Conservation (phyloP, 2,113 vertebrate species). For the Cheirogaleus medius region DNA sequence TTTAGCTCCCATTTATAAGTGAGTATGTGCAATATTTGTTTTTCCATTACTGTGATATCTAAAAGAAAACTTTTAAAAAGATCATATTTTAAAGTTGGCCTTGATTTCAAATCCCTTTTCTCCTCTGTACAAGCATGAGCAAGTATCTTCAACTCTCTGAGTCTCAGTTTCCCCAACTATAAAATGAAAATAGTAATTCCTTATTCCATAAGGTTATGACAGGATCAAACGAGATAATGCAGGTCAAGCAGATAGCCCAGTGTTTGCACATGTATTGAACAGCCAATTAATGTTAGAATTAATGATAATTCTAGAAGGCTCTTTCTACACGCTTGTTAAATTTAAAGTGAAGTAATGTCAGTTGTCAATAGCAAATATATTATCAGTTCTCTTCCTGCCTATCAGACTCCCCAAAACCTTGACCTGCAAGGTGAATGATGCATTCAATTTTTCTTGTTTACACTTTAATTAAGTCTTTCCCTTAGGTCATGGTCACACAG, state of each 20-base stretch:
- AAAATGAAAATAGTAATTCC: neutral
- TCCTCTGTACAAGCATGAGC: neutral
- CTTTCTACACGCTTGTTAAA: neutral
- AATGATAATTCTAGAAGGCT: neutral
- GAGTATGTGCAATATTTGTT: too few relatives aligned
- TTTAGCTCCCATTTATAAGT: too few relatives aligned
- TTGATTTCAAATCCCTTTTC: conserved; percentile 1
- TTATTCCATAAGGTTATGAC: neutral
- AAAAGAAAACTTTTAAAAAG: neutral
- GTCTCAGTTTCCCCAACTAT: neutral
- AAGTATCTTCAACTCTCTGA: neutral
- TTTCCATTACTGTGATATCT: too few relatives aligned
- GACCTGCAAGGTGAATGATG: neutral
- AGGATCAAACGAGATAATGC: neutral
- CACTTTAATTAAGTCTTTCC: conserved; percentile 5
- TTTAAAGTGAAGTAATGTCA: conserved; percentile 6
- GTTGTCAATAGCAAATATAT: neutral
- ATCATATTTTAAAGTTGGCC: neutral
- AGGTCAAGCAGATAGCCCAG: neutral
- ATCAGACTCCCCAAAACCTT: neutral
- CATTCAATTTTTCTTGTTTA: neutral
- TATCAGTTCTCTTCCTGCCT: neutral
- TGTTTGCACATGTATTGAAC: neutral
- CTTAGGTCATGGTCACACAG: neutral
- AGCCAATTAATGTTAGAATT: neutral